Conservation (phyloP, 2,797 vertebrate species). For the Fringilla coelebs region DNA sequence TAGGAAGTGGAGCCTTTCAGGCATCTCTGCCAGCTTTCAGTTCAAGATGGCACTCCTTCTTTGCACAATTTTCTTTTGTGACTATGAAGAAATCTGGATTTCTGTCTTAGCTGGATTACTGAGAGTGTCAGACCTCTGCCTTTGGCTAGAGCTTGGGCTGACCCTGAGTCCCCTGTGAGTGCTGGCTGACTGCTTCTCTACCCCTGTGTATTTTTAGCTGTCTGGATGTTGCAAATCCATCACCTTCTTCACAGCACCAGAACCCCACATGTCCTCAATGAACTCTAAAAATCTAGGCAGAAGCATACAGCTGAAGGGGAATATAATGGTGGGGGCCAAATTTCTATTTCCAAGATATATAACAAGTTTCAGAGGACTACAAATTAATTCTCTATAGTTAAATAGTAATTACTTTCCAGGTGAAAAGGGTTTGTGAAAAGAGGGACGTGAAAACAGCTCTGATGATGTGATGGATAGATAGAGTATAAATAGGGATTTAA, state of each 20-base stretch:
- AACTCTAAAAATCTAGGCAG: neutral
- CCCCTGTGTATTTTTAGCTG: constrained; percentile 12
- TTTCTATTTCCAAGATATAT: neutral
- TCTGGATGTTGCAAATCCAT: constrained; percentile 13
- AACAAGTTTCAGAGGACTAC: neutral
- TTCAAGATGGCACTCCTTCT: fast-evolving
- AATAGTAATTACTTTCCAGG: neutral
- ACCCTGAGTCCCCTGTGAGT: neutral
- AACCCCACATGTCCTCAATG: neutral
- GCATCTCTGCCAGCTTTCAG: neutral
- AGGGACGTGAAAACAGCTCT: neutral
- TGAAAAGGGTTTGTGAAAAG: neutral
- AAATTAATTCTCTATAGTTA: neutral
- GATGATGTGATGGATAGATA: neutral
- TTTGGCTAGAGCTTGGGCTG: neutral
- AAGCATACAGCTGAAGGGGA: neutral
- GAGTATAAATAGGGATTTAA: neutral
- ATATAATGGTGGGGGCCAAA: neutral
- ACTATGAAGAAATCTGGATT: neutral
- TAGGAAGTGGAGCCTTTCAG: neutral
- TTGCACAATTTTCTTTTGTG: neutral
- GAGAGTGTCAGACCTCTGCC: neutral
- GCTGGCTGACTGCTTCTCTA: constrained; percentile 3
- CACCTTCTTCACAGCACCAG: neutral
- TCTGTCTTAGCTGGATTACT: neutral